These are phyloP conservation scores for Amblyraja radiata DNA, from an alignment of 2,797 vertebrate genomes.

Conservation along the genomic window DNA sequence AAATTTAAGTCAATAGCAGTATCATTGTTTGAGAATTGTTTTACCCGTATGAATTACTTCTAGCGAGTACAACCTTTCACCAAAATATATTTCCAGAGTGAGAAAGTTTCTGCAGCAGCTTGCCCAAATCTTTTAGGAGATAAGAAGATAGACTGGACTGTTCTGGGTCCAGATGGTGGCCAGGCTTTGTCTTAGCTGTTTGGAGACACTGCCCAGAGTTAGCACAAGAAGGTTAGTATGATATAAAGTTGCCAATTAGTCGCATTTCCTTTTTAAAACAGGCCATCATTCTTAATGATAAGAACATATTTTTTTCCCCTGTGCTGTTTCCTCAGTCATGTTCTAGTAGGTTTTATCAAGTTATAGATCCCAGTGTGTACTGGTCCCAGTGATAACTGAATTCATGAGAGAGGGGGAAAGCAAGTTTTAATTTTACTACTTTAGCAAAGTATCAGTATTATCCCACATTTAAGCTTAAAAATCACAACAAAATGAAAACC, in stretches of 20 bases:
- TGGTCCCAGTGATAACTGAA: neutral
- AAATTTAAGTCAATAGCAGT: neutral
- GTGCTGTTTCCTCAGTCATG: neutral
- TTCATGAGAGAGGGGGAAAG: neutral
- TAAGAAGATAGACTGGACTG: neutral
- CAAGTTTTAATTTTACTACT: neutral
- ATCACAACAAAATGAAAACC: neutral
- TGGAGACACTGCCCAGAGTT: neutral
- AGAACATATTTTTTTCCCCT: neutral
- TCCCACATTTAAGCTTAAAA: too few relatives aligned
- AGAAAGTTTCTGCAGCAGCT: neutral
- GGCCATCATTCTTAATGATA: neutral
- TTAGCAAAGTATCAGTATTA: too few relatives aligned
- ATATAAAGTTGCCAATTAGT: neutral
- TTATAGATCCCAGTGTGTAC: neutral
- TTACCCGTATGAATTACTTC: neutral
- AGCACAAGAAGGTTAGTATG: neutral
- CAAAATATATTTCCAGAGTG: neutral
- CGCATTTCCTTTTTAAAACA: conserved; percentile 8
- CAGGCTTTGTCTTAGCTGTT: neutral
- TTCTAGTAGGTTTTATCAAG: neutral
- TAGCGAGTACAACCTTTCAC: neutral
- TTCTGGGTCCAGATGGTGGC: neutral
- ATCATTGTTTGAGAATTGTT: neutral
- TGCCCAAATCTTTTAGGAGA: neutral